Base-by-base conservation (phyloP, 2,888 invertebrate species). In the Apamea anceps region DNA sequence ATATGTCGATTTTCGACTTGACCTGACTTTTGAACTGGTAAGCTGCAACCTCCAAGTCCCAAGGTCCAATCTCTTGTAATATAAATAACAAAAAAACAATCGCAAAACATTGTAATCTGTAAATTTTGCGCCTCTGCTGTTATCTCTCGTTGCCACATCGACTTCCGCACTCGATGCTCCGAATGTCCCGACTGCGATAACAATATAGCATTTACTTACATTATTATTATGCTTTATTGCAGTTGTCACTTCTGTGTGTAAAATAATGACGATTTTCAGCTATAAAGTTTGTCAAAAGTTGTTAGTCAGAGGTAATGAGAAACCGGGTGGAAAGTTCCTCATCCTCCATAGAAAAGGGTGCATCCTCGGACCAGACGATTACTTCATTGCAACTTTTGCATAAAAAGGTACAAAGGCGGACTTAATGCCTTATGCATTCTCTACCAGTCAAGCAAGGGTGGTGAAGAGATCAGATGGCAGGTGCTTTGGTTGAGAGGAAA, bases 131-230 rank as follows among this genome's bases (percentile, higher is more conserved):
- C 65, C 70, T 74, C 80, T 57, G 42, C 54, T 45, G 32, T 82
- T 89, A 90, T 89, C 89, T 75, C 18, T 7, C 12, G 72, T 76
- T 80, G 88, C 66, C 73, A 85, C 83, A 81, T 62, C 15, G 51
- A 84, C 85, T 90, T 90, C 89, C 90, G 88, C 51, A 73, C 67
- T 82, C 63, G 67, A 66, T 72, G 71, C 42, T 72, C 72, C 13
- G 68, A 72, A 67, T 81, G 87, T 74, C 45, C 79, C 77, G 67
- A 68, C 67, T 85, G 2, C 45, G 90, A 87, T 88, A 85, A 82
- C 28, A 79, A 6, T 37, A 21, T 6, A 18, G 18, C 18, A 21
- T 77, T 72, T 62, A 65, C 25, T 63, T 75, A 66, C 13, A 60
- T 54, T 57, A n/a, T 74, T 63, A 45, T 72, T 37, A 45, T 72